phyloP scores from a whole-genome alignment of 1,140 invertebrate species.

The Akabosia matsudoensis region DNA sequence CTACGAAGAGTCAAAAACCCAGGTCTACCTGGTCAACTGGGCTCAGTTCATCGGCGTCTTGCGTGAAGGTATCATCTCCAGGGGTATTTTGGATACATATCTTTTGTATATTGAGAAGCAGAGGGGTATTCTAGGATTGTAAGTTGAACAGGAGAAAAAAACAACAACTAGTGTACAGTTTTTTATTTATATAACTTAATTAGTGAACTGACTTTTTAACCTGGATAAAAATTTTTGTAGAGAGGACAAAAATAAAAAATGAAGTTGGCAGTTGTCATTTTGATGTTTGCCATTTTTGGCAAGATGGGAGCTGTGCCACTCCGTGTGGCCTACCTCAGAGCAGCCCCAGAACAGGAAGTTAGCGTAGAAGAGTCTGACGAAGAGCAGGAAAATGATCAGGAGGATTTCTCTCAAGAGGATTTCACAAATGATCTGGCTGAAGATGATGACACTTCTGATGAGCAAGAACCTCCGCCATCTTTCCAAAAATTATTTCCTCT shows the following conservation, averaged over 20 bases:
- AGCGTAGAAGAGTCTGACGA: not conserved
- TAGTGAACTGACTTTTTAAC: too few species aligned
- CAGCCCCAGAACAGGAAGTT: constrained; percentile 9
- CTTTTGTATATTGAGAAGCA: not conserved
- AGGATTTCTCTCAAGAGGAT: constrained; percentile 6
- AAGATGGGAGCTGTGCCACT: constrained; percentile 7
- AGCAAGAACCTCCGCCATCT: not conserved
- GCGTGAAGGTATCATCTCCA: constrained; percentile 19
- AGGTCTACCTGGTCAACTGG: constrained; percentile 25
- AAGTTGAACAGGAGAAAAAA: not conserved
- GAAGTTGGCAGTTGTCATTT: constrained; percentile 16
- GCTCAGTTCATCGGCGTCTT: constrained; percentile 30
- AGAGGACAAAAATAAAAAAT: not conserved
- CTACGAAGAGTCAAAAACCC: constrained; percentile 30
- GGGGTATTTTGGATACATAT: not conserved
- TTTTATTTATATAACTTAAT: too few species aligned
- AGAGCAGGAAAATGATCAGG: constrained; percentile 7
- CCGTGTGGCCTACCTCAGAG: not conserved
- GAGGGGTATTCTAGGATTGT: constrained; percentile 18
- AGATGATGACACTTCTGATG: not conserved
- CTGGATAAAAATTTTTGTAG: not conserved
- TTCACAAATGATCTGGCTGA: not conserved
- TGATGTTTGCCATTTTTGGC: constrained; percentile 27
- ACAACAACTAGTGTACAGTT: not conserved
- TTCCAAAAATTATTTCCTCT: constrained; percentile 2